A percentile compares a stretch with the other conserved stretches of the same genome.
Conservation (phyloP, 2,888 invertebrate species). For the Microplitis deprimator region DNA sequence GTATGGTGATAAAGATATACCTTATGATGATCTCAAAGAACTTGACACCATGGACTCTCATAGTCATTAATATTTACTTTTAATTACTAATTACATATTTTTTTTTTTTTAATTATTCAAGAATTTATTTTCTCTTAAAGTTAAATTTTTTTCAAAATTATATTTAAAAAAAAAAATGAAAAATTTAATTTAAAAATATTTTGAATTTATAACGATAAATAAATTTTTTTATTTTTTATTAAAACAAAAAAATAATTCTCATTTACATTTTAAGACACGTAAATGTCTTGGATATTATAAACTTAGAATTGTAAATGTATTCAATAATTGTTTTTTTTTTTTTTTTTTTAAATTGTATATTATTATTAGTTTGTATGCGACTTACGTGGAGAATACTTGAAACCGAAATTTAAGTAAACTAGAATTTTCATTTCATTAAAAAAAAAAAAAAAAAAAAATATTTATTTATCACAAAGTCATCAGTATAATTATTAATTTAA, state of each 20-base stretch:
- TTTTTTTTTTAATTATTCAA: background rate
- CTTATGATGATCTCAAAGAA: slow-evolving; percentile 74
- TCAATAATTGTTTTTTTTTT: background rate
- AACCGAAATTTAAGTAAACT: background rate
- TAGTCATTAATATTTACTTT: slow-evolving; percentile 63
- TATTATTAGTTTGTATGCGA: background rate
- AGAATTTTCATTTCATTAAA: background rate
- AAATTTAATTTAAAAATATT: background rate
- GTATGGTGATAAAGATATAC: slow-evolving; percentile 77
- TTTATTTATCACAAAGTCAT: background rate
- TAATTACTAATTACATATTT: background rate
- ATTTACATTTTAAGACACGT: background rate
- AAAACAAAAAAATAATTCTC: background rate
- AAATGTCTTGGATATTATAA: background rate
- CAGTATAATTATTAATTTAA: background rate
- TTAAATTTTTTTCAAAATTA: background rate
- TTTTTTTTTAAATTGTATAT: background rate
- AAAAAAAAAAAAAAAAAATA: background rate
- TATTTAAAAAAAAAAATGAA: background rate
- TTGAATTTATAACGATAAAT: background rate
- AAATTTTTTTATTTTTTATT: background rate
- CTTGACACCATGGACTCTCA: slow-evolving; percentile 71
- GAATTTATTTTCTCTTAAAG: slow-evolving; percentile 9
- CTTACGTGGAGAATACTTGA: background rate
- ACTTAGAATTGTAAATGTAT: background rate